These are phyloP conservation scores for Leptinotarsa undecemlineata DNA, from an alignment of 1,140 invertebrate species.

Conservation along the genomic window DNA sequence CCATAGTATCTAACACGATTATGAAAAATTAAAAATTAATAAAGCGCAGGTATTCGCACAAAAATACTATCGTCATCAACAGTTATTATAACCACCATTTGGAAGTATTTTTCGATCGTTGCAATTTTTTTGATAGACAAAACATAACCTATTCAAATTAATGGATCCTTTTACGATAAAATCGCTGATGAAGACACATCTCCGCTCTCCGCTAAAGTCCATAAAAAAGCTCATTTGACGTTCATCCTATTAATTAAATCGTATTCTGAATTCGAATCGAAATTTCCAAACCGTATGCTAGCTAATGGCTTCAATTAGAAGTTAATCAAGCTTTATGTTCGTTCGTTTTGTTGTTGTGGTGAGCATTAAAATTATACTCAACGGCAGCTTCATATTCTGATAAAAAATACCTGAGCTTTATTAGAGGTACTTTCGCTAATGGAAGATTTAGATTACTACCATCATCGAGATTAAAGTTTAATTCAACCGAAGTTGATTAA, in stretches of 20 bases:
- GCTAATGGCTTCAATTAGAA: conserved; percentile 1
- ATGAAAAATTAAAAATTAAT: no score
- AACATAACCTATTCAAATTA: not conserved
- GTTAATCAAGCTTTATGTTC: not conserved
- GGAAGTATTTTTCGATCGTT: not conserved
- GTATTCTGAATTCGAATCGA: not conserved
- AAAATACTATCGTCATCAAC: no score
- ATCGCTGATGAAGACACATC: not conserved
- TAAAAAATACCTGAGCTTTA: not conserved
- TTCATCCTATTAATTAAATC: conserved; percentile 6
- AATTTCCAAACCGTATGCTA: not conserved
- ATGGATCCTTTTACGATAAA: not conserved
- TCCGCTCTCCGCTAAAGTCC: not conserved
- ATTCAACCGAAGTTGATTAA: no score
- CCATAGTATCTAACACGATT: no score
- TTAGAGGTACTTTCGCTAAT: not conserved
- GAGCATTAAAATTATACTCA: no score
- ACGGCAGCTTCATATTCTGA: no score
- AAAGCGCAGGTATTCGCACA: no score
- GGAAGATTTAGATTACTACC: not conserved
- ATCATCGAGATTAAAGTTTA: not conserved
- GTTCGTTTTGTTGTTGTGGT: no score
- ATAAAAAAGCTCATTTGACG: conserved; percentile 12
- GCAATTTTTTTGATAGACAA: not conserved
- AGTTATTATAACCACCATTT: not conserved